phyloP scores from a whole-genome alignment of 2,797 vertebrate genomes.

The Myotis vivesi region DNA sequence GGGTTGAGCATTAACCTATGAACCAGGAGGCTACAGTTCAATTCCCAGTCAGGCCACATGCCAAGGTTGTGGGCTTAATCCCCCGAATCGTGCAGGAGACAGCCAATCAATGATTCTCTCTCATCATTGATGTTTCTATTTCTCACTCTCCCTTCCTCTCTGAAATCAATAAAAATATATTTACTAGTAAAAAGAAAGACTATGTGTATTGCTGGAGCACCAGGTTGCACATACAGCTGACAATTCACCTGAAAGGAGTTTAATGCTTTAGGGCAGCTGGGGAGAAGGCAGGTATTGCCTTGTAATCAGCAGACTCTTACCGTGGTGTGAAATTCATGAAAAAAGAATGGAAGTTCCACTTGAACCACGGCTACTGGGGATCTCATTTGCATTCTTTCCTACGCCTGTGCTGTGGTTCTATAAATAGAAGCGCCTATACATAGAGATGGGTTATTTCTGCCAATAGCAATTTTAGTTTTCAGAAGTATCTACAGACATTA shows the following conservation, averaged over 20 bases:
- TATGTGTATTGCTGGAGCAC: neutral
- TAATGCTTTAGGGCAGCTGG: slow-evolving; percentile 21
- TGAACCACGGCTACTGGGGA: slow-evolving; percentile 28
- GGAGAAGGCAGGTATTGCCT: neutral
- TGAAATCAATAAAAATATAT: neutral
- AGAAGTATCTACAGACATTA: slow-evolving; percentile 79
- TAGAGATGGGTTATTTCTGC: slow-evolving; percentile 79
- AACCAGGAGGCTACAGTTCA: too few relatives aligned
- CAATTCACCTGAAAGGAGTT: slow-evolving; percentile 38
- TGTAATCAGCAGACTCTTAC: slow-evolving; percentile 54
- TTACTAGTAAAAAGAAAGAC: neutral
- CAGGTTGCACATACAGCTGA: neutral
- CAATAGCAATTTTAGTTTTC: slow-evolving; percentile 78
- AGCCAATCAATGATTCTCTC: too few relatives aligned
- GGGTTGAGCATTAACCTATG: too few relatives aligned
- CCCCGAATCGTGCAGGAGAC: too few relatives aligned
- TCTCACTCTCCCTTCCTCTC: too few relatives aligned
- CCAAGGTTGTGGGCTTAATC: too few relatives aligned
- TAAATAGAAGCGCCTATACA: slow-evolving; percentile 79
- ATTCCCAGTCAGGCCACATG: too few relatives aligned
- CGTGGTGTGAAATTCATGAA: slow-evolving; percentile 53
- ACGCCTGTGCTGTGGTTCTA: slow-evolving; percentile 63
- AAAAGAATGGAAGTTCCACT: slow-evolving; percentile 19
- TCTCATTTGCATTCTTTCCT: slow-evolving; percentile 72
- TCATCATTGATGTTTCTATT: too few relatives aligned